Base-by-base conservation (phyloP, 2,888 invertebrate genomes). In the Himalopsyche anomala region DNA sequence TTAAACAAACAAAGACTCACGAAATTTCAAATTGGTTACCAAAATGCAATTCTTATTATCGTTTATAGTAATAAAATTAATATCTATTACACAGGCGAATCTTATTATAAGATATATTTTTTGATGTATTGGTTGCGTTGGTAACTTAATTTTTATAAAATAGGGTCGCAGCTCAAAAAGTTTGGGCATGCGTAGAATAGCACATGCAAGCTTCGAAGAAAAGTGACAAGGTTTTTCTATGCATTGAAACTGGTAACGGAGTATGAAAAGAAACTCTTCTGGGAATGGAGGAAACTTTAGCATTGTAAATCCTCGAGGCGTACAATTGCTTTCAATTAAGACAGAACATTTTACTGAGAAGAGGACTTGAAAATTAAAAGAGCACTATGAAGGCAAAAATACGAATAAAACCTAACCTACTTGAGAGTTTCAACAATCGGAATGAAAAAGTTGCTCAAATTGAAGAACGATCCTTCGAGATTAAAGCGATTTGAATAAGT, bases 281-380 rank as follows among this genome's bases (percentile, higher is more conserved):
- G 36, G 15, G 55, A 15, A 38, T 55, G 19, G n/a, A 42, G 8
- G 79, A 80, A 82, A 80, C 56, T 56, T 80, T 36, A 1, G 17
- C 56, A 80, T 80, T 83, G 83, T 85, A 83, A 74, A 51, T 80
- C 80, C 84, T 80, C 69, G 84, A 79, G 84, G 88, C 85, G 85
- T 87, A 88, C 88, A 88, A 88, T 88, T 87, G 88, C 87, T 88
- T 88, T 88, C 88, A 87, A 88, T 88, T 88, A 88, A 87, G 85
- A 85, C 80, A 86, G 84, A 85, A 85, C 80, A 80, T 82, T 80
- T 82, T n/a, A 74, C 36, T 80, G 36, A 80, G 84, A 62, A 82
- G 79, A 84, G 74, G 82, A 80, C 74, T 87, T 81, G 74, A 82
- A 86, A 87, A 87, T 87, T 85, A 87, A 86, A 87, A 87, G 87